A percentile compares a stretch with the other conserved stretches of the same genome.
Conservation (phyloP, 1,140 invertebrate genomes). For the Monochamus saltuarius region DNA sequence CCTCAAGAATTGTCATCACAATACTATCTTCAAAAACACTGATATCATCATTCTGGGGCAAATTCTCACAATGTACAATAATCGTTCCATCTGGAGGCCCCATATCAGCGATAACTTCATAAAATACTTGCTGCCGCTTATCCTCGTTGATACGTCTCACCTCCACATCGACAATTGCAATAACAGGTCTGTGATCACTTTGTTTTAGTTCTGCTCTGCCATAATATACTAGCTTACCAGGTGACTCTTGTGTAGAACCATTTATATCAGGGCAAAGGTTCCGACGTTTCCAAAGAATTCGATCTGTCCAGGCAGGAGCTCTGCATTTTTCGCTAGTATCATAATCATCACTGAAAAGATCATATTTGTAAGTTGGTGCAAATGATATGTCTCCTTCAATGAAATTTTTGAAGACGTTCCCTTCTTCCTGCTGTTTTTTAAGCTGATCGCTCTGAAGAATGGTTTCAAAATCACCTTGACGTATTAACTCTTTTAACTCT, state of each 20-base stretch:
- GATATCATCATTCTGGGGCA: slow-evolving; percentile 45
- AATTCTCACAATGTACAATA: slow-evolving; percentile 63
- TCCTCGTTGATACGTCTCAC: slow-evolving; percentile 75
- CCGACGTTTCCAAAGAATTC: slow-evolving; percentile 86
- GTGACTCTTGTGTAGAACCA: slow-evolving; percentile 43
- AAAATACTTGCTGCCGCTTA: slow-evolving; percentile 73
- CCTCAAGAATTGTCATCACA: slow-evolving; percentile 69
- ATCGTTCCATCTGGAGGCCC: slow-evolving; percentile 97
- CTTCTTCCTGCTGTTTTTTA: slow-evolving; percentile 73
- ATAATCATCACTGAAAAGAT: slow-evolving; percentile 98
- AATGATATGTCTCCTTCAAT: slow-evolving; percentile 91
- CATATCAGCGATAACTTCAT: slow-evolving; percentile 80
- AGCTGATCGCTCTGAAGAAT: slow-evolving; percentile 91
- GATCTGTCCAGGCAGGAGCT: slow-evolving; percentile 97
- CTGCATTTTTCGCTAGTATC: slow-evolving; percentile 98
- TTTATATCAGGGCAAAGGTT: slow-evolving; percentile 68
- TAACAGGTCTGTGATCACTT: slow-evolving; percentile 95
- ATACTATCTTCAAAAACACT: slow-evolving; percentile 68
- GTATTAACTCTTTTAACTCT: slow-evolving; percentile 85
- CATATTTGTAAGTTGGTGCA: slow-evolving; percentile 98
- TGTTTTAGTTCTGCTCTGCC: slow-evolving; percentile 94
- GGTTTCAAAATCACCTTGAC: slow-evolving; percentile 73
- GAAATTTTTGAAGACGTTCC: slow-evolving; percentile 93
- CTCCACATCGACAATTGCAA: slow-evolving; percentile 87
- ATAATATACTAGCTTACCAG: slow-evolving; percentile 85